Base-by-base conservation (phyloP, 2,888 invertebrate genomes). In the Pollenia amentaria region DNA sequence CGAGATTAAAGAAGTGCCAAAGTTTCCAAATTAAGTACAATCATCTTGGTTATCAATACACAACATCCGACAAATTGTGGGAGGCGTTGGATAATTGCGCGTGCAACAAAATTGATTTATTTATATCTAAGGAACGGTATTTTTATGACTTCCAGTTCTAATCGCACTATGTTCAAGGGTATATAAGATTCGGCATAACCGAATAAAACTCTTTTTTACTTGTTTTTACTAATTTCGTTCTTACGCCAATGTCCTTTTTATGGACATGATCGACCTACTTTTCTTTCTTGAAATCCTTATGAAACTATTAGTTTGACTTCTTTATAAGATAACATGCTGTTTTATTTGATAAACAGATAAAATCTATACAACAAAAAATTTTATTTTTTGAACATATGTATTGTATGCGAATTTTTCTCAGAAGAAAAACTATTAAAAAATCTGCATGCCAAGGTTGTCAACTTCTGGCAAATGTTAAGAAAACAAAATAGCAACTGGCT, bases 391-490 rank as follows among this genome's bases (percentile, higher is more conserved):
- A 62, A 78, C 42, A 84, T 53, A 69, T 48, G 42, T 18, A 48
- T 40, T 11, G n/a, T 44, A 80, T 14, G 38, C 18, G 1, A 65
- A 77, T 80, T 85, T 76, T 57, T 38, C 70, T 70, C 29, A 9
- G 55, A 55, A 57, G 6, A 44, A 82, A 82, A 76, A 69, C 10
- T 4, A n/a, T 55, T 21, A 40, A 2, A 55, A 85, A 67, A 62
- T 76, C 67, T 73, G 14, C 84, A 87, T 81, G 87, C 67, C 84
- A 87, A 87, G 87, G 87, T 87, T 87, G 87, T 87, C 87, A 87
- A 87, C 84, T 87, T 83, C 76, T 84, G 76, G 48, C 7, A 87
- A 76, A 70, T 67, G 72, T 55, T 80, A 46, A 42, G 29, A 75
- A 48, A 79, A 78, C 46, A 62, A 78, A 82, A 72, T 65, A n/a